A percentile compares a stretch with the other conserved stretches of the same genome.
These are phyloP conservation scores for Limnephilus auricula DNA, from an alignment of 2,888 invertebrate species.

Conservation along the genomic window DNA sequence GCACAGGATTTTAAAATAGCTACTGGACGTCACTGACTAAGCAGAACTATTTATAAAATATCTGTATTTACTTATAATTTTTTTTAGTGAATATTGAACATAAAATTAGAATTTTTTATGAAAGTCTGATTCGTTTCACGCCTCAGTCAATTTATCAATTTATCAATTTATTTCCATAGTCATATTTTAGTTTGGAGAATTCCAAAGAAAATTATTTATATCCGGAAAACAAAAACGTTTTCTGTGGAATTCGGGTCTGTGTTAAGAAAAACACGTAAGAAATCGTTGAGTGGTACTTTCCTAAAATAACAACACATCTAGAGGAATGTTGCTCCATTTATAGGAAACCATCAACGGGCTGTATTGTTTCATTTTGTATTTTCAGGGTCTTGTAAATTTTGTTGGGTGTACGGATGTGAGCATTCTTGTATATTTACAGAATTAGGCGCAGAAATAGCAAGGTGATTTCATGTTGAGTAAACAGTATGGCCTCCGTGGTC, in stretches of 20 bases:
- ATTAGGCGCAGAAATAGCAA: neutral
- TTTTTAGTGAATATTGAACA: neutral
- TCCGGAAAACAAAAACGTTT: neutral
- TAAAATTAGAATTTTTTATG: neutral
- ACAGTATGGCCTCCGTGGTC: too few species aligned
- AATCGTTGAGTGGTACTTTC: conserved; percentile 18
- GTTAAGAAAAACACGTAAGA: conserved; percentile 17
- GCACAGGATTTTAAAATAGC: too few species aligned
- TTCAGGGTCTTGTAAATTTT: neutral
- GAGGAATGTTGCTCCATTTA: conserved; percentile 6
- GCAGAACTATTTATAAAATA: neutral
- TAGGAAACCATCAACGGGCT: conserved; percentile 12
- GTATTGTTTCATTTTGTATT: neutral
- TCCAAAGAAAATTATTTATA: neutral
- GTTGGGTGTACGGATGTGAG: neutral
- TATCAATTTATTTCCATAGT: neutral
- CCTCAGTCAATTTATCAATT: neutral
- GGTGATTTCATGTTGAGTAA: neutral
- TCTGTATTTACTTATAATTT: neutral
- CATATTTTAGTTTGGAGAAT: neutral
- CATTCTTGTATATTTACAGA: neutral
- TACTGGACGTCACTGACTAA: too few species aligned
- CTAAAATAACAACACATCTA: conserved; percentile 8
- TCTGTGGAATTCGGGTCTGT: neutral
- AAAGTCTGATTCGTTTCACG: neutral